Evolutionary conservation across 2,888 invertebrate genomes (phyloP), one percentile per base, ranked within the genome.

Genomic region (Cremastinae sp.): DNA sequence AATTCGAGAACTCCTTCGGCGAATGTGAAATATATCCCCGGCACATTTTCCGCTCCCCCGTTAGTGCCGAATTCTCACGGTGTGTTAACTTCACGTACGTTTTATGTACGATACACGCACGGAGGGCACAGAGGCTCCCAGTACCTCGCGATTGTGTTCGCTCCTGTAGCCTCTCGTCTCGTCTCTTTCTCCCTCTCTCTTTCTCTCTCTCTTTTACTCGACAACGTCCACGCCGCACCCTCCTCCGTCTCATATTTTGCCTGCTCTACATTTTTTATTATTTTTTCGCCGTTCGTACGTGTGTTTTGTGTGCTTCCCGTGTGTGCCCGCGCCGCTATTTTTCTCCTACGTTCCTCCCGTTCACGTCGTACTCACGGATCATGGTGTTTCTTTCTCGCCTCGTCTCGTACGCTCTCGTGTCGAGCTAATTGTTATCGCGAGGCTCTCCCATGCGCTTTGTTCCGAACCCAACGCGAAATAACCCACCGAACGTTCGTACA

Each of bases 221-320:
- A 22, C 72, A 64, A 73, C 69, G 69, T 76, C 68, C 76, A 76
- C 76, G 76, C 76, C 76, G 76, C 76, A 76, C 76, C 76, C 76
- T 76, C 69, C 64, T 76, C 69, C 64, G 71, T 53, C 62, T 71
- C 34, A 56, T 59, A 41, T 49, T 54, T 70, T 59, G 47, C 54
- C 18, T 45, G 64, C 43, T 34, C 3, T 54, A 16, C 16, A 9
- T 43, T 65, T 54, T 47, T 58, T 58, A 10, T 36, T 47, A 56
- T 20, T 49, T 45, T 45, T 34, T 41, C 43, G n/a, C 16, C 14
- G 34, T 12, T 47, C 45, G 28, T 45, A 8, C 22, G 43, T 34
- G 54, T 51, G 16, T 65, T 51, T 22, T 43, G 34, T 53, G 41
- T 38, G 20, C 28, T 36, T n/a, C 9, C 12, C 34, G 34, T 54